Evolutionary conservation across 2,797 vertebrate genomes (phyloP).

Genomic region (Petrocephalus sullivani): DNA sequence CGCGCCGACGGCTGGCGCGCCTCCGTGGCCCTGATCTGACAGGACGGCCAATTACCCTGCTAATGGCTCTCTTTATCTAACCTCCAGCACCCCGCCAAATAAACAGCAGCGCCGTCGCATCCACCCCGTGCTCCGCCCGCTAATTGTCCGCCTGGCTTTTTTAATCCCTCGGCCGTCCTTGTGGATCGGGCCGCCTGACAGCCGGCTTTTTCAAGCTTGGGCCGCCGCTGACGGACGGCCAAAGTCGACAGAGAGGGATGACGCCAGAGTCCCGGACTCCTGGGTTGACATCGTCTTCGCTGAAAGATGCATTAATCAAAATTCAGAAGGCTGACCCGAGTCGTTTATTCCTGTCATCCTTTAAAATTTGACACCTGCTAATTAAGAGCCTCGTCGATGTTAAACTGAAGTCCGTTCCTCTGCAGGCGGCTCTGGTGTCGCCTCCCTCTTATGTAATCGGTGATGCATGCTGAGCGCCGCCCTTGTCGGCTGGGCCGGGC

Average conservation of each 20-base stretch:
- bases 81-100: constrained; percentile 17
- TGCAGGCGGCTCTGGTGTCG: not conserved
- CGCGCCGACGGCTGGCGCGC: not conserved
- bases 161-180: not conserved
- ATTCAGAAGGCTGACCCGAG: not conserved
- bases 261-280: not conserved
- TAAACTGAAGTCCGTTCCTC: not conserved
- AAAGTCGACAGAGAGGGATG: not conserved
- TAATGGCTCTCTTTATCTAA: constrained; percentile 19
- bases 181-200: not conserved
- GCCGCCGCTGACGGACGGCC: not conserved
- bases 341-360: not conserved
- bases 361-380: not conserved
- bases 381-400: constrained; percentile 4
- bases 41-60: constrained; percentile 14
- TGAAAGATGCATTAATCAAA: not conserved
- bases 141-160: not conserved
- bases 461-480: not conserved
- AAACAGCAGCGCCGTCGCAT: not conserved
- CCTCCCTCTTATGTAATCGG: not conserved
- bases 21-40: not conserved
- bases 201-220: not conserved
- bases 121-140: not conserved
- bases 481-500: not conserved
- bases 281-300: not conserved